Conservation (phyloP, 2,113 vertebrate genomes). For the Hypocryptadius cinnamomeus region DNA sequence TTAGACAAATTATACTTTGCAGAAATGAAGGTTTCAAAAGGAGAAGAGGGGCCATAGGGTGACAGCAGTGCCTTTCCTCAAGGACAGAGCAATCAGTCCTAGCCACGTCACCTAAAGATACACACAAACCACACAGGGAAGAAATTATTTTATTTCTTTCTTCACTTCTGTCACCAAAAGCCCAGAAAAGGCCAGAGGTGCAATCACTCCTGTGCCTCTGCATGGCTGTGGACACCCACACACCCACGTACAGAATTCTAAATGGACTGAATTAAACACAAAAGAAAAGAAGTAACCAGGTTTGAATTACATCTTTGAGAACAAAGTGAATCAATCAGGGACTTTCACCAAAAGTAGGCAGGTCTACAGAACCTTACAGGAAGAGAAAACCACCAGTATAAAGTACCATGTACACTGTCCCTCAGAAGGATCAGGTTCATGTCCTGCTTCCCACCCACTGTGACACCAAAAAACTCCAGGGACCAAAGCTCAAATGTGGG, state of each 20-base stretch:
- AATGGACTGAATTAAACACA: not conserved
- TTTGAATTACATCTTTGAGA: not conserved
- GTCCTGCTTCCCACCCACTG: not conserved
- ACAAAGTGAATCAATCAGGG: not conserved
- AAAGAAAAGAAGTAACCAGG: not conserved
- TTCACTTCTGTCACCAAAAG: not conserved
- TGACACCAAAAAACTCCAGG: not conserved
- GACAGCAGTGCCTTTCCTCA: not conserved
- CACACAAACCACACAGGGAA: accelerated
- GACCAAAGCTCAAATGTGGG: not conserved
- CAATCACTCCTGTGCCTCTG: accelerated
- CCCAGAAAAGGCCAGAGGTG: not conserved
- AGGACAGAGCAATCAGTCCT: not conserved
- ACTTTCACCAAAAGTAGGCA: not conserved
- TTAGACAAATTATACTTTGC: not conserved
- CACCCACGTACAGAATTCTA: accelerated
- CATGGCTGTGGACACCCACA: too few species aligned
- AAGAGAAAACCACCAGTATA: not conserved
- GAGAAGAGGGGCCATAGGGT: not conserved
- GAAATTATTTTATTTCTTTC: not conserved
- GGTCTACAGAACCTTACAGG: not conserved
- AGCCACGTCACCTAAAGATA: not conserved
- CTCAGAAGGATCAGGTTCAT: not conserved
- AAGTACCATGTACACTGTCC: not conserved
- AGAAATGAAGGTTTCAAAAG: not conserved